These are phyloP conservation scores for Aporophyla nigra DNA, from an alignment of 2,888 invertebrate species.

Conservation along the genomic window DNA sequence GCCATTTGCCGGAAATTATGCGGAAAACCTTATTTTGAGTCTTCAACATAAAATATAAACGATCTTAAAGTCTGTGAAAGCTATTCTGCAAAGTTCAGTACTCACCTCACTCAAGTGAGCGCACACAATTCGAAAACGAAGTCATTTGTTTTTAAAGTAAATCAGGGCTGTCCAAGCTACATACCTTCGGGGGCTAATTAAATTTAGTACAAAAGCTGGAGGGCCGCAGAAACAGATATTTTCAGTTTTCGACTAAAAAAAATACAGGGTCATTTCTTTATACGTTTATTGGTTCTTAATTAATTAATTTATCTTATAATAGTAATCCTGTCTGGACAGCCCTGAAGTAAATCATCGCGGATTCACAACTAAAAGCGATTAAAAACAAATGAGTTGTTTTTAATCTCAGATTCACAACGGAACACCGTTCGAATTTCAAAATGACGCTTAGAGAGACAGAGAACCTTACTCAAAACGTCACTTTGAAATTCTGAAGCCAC, in stretches of 20 bases:
- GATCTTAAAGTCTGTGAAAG: neutral
- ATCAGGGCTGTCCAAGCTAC: no score
- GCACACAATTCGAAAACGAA: conserved; percentile 12
- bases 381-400: no score
- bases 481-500: conserved; percentile 18
- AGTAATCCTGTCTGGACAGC: no score
- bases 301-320: no score
- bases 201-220: no score
- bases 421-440: conserved; percentile 16
- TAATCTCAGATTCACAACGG: neutral
- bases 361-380: neutral
- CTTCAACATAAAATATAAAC: neutral
- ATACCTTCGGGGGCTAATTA: no score
- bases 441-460: neutral
- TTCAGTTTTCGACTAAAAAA: no score
- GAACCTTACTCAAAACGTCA: conserved; percentile 13
- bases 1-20: conserved; percentile 15
- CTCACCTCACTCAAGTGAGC: conserved; percentile 3
- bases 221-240: no score
- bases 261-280: no score
- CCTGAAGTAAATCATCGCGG: conserved; percentile 14
- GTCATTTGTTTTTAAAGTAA: conserved; percentile 23
- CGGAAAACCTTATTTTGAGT: neutral
- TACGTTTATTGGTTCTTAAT: no score
- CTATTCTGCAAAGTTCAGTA: neutral